Conservation (phyloP, 1,140 invertebrate genomes). For the Physella acuta region DNA sequence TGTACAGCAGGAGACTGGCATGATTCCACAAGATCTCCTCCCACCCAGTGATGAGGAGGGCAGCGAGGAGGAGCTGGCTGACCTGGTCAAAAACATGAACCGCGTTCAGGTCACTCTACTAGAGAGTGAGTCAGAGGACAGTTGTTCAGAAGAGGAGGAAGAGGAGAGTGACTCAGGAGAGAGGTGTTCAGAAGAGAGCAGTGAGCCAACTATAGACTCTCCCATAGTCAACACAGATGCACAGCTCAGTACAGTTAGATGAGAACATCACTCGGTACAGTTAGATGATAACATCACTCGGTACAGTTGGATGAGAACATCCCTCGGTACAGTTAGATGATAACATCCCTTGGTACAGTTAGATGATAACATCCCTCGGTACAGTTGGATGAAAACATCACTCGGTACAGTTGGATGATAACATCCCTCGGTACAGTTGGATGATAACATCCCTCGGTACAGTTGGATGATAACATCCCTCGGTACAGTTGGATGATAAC, state of each 20-base stretch:
- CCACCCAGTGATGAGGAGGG: conserved; percentile 24
- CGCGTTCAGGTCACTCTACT: background rate
- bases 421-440: too few species aligned
- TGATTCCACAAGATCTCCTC: conserved; percentile 17
- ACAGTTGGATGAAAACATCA: too few species aligned
- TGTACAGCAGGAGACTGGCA: background rate
- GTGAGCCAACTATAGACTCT: too few species aligned
- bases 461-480: too few species aligned
- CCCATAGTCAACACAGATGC: too few species aligned
- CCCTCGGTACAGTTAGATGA: background rate
- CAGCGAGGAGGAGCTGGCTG: background rate
- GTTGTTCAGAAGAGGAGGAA: conserved; percentile 10
- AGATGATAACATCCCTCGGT: too few species aligned
- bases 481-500: too few species aligned
- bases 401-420: too few species aligned
- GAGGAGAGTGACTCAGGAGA: conserved; percentile 11
- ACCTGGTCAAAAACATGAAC: conserved; percentile 23
- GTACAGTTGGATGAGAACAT: background rate
- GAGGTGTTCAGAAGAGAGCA: background rate
- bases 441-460: too few species aligned
- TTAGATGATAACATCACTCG: background rate
- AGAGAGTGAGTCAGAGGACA: background rate
- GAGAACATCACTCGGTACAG: background rate
- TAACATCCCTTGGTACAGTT: background rate
- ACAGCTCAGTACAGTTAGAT: background rate